These are phyloP conservation scores for Eudorcas thomsonii DNA, from an alignment of 2,113 vertebrate species.

Conservation along the genomic window DNA sequence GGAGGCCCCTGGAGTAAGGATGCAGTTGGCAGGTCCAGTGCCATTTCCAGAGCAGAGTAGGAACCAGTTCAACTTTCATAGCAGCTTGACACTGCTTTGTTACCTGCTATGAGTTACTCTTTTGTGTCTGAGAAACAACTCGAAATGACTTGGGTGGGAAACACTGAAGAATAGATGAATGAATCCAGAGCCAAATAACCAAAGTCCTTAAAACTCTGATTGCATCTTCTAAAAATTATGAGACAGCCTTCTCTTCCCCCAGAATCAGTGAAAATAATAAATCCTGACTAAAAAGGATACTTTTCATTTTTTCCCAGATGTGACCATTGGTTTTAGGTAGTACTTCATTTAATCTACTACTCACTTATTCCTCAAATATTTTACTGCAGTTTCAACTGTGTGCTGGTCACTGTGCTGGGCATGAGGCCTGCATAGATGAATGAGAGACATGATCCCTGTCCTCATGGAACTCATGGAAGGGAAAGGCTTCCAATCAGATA, in stretches of 20 bases:
- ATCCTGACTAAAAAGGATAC: background rate
- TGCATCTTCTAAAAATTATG: background rate
- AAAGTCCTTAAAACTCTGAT: background rate
- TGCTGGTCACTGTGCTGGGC: background rate
- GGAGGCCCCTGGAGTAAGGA: background rate
- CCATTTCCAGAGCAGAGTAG: background rate
- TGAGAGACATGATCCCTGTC: background rate
- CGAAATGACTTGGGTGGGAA: background rate
- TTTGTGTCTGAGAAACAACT: background rate
- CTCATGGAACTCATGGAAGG: background rate
- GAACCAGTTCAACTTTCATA: background rate
- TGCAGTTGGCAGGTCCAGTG: background rate
- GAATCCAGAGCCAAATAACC: background rate
- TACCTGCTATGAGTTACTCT: background rate
- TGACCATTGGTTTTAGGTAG: background rate
- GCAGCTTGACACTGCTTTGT: background rate
- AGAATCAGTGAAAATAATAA: background rate
- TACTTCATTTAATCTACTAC: background rate
- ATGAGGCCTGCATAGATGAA: rapidly evolving
- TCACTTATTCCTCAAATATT: background rate
- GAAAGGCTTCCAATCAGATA: background rate
- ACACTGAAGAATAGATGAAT: background rate
- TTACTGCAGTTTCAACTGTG: background rate
- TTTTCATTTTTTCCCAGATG: background rate
- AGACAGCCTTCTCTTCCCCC: background rate